Base-by-base conservation (phyloP, 2,113 vertebrate genomes). In the Phylloscopus whistleri region DNA sequence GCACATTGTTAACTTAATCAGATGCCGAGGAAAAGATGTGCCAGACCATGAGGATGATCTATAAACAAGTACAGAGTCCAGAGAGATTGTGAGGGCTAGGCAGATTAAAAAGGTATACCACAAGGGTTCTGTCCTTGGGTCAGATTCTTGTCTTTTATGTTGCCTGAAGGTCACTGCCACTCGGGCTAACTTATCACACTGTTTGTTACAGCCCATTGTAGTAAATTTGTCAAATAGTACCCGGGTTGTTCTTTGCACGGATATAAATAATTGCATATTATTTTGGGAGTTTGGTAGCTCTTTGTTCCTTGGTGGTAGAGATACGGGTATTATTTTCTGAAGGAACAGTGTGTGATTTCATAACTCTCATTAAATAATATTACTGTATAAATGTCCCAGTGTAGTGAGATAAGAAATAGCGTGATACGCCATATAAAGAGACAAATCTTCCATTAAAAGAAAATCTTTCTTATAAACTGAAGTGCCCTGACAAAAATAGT, bases 1-100 rank as follows among this genome's bases (percentile, higher is more conserved):
- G 98, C 98, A 98, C 99, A 99, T 99, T 99, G 99, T 99, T 99
- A 99, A 99, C 99, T 99, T 99, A 99, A 99, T 99, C 99, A 99
- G 99, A 99, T 99, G 98, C 99, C 98, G 98, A 98, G 98, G 98
- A 98, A 98, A 98, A 98, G 99, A 99, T 98, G 99, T 98, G 98
- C 98, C 98, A 98, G 98, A 97, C 97, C 97, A 96, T 94, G 98
- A 97, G 97, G 98, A 98, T 97, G 98, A 98, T 97, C 97, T 97
- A 97, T 97, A 97, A 98, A 96, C 97, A 96, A 97, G 92, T 97
- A 97, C 97, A 97, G 95, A 97, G 98, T 97, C 98, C 96, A 92
- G 96, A 77, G 98, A 97, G 97, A 98, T 95, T 96, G 98, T 94
- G 96, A 96, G 97, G 98, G 98, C 96, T 84, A 96, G 94, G 96